These are phyloP conservation scores for Atlantisia rogersi DNA, from an alignment of 2,113 vertebrate genomes.

Conservation along the genomic window DNA sequence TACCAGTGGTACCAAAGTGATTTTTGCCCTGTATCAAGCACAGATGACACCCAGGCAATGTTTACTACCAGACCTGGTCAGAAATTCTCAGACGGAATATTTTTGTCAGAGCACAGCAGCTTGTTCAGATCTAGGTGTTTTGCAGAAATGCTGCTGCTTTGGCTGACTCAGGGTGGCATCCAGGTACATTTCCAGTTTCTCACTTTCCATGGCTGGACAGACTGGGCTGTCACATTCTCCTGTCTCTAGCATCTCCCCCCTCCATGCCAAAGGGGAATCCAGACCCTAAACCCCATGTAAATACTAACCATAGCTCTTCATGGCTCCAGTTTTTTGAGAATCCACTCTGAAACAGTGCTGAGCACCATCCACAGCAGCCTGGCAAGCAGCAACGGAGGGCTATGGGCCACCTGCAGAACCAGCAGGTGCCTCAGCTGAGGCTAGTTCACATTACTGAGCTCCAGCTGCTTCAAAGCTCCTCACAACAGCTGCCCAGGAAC, in stretches of 20 bases:
- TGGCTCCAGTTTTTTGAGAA: neutral
- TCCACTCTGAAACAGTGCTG: neutral
- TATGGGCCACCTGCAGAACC: conserved; percentile 9
- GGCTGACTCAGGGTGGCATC: conserved; percentile 23
- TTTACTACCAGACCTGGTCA: conserved; percentile 32
- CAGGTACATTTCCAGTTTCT: conserved; percentile 46
- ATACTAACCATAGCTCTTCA: neutral
- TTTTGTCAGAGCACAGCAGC: neutral
- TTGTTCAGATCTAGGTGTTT: conserved; percentile 25
- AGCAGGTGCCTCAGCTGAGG: neutral
- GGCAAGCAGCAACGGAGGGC: neutral
- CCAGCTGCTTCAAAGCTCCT: neutral
- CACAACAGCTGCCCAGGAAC: neutral
- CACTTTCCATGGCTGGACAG: neutral
- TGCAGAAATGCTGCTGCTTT: neutral
- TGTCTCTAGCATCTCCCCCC: neutral
- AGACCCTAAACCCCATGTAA: neutral
- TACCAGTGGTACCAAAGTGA: neutral
- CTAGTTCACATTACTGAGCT: neutral
- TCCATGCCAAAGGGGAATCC: neutral
- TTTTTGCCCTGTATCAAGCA: conserved; percentile 13
- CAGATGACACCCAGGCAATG: conserved; percentile 11
- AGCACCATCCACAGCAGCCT: neutral
- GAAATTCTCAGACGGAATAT: conserved; percentile 57
- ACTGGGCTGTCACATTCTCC: neutral